phyloP scores from a whole-genome alignment of 2,797 vertebrate species.

The Uromys caudimaculatus region DNA sequence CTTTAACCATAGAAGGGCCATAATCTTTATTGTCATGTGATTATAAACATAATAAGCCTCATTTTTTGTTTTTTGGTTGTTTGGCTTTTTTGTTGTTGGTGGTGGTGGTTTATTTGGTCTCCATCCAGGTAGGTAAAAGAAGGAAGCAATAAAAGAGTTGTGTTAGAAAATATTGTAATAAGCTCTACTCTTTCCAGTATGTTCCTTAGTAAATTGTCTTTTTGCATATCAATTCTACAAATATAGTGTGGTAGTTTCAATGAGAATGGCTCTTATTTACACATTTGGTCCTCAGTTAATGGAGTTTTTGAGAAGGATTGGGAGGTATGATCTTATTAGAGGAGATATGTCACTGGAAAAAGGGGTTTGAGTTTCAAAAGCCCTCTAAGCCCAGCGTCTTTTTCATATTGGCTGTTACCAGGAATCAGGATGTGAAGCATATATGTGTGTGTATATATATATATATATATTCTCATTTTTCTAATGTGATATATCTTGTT shows the following conservation, averaged over 20 bases:
- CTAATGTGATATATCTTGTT: background rate
- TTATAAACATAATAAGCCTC: no score
- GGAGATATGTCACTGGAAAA: background rate
- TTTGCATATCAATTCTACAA: background rate
- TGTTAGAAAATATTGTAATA: background rate
- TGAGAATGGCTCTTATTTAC: background rate
- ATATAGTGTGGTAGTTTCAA: background rate
- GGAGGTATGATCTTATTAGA: background rate
- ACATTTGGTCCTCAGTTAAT: background rate
- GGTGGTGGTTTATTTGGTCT: no score
- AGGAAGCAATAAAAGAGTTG: background rate
- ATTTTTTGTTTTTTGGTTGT: background rate
- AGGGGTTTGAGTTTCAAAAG: background rate
- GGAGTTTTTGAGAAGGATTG: background rate
- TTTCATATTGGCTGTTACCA: background rate
- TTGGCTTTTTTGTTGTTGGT: no score
- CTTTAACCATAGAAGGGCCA: background rate
- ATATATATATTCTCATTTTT: background rate
- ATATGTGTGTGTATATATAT: no score
- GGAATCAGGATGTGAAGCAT: background rate
- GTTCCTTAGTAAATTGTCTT: background rate
- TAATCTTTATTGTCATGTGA: rapidly evolving
- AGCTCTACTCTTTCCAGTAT: background rate
- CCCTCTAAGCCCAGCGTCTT: no score
- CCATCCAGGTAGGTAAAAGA: background rate